phyloP scores from a whole-genome alignment of 1,140 invertebrate species.

The Drosophila jambulina region DNA sequence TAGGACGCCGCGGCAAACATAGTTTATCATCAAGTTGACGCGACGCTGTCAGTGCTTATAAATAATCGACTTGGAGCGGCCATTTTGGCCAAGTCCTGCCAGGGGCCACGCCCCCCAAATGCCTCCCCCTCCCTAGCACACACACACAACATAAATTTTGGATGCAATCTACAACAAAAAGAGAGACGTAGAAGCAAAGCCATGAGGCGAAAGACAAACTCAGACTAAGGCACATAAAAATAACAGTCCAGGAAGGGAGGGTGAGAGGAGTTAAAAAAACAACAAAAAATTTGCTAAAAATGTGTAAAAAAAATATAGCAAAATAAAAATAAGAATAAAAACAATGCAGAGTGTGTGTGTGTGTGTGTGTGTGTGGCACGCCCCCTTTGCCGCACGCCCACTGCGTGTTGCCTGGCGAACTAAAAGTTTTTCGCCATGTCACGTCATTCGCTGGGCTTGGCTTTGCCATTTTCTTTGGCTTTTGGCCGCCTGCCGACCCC shows the following conservation, averaged over 20 bases:
- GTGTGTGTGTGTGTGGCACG: slow-evolving; percentile 49
- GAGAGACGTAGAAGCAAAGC: slow-evolving; percentile 34
- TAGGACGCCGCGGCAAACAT: slow-evolving; percentile 80
- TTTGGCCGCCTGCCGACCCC: slow-evolving; percentile 36
- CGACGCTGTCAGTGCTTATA: slow-evolving; percentile 81
- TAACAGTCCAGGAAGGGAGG: slow-evolving; percentile 17
- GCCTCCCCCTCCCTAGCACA: neutral
- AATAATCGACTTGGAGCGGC: slow-evolving; percentile 78
- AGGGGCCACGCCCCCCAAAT: slow-evolving; percentile 2
- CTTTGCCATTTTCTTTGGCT: slow-evolving; percentile 39
- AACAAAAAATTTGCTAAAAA: slow-evolving; percentile 30
- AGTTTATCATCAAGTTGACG: slow-evolving; percentile 84
- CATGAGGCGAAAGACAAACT: slow-evolving; percentile 41
- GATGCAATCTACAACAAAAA: slow-evolving; percentile 66
- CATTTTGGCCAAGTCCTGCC: slow-evolving; percentile 65
- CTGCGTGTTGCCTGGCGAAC: slow-evolving; percentile 71
- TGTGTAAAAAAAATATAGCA: slow-evolving; percentile 8
- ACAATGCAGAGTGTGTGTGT: slow-evolving; percentile 29
- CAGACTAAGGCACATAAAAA: slow-evolving; percentile 68
- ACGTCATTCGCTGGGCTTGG: slow-evolving; percentile 70
- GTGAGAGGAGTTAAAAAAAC: slow-evolving; percentile 25
- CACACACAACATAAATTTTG: slow-evolving; percentile 81
- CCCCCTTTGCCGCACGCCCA: slow-evolving; percentile 49
- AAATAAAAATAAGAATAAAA: slow-evolving; percentile 16
- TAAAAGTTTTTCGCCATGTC: slow-evolving; percentile 78